phyloP scores from a whole-genome alignment of 2,113 vertebrate species.

The Dolichotis patagonum region DNA sequence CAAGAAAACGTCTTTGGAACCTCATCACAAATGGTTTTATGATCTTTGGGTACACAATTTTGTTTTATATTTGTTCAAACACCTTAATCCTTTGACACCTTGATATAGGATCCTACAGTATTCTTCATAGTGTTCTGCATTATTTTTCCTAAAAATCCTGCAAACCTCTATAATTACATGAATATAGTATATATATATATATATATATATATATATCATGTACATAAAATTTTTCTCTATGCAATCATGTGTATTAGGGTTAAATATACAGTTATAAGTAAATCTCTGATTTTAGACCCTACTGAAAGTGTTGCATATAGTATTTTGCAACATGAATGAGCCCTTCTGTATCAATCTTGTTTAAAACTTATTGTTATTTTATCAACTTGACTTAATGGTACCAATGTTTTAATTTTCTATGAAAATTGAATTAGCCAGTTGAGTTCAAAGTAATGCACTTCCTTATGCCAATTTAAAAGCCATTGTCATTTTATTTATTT shows the following conservation, averaged over 20 bases:
- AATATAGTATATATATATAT: not conserved
- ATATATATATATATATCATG: not conserved
- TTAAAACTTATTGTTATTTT: conserved; percentile 50
- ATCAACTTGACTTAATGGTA: conserved; percentile 61
- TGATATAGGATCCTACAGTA: not conserved
- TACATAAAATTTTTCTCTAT: not conserved
- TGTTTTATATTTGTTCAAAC: conserved; percentile 6
- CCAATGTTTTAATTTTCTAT: conserved; percentile 58
- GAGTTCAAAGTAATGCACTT: not conserved
- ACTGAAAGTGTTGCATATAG: not conserved
- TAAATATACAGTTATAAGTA: not conserved
- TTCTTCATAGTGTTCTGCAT: not conserved
- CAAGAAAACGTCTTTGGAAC: not conserved
- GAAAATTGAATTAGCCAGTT: conserved; percentile 60
- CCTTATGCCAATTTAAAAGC: not conserved
- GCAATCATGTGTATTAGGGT: not conserved
- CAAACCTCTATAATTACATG: not conserved
- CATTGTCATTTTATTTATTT: not conserved
- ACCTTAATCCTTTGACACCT: not conserved
- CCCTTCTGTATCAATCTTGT: conserved; percentile 13
- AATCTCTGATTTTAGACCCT: not conserved
- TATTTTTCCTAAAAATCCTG: not conserved
- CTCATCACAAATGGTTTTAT: not conserved
- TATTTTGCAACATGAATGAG: not conserved
- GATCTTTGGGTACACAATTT: not conserved